These are phyloP conservation scores for Syritta pipiens DNA, from an alignment of 2,888 invertebrate species.

Conservation along the genomic window DNA sequence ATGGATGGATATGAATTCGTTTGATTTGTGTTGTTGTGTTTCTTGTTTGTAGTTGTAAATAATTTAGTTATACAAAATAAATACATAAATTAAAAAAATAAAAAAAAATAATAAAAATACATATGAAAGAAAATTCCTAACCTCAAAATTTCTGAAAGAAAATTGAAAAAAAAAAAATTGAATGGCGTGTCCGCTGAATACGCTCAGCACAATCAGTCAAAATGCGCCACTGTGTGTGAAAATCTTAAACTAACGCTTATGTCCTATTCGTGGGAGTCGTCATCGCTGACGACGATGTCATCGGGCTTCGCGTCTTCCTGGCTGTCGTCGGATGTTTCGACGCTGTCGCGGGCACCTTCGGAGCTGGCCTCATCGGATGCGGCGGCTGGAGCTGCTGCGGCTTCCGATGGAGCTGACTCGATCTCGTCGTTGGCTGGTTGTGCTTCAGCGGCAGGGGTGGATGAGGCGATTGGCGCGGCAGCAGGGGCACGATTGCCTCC, in stretches of 20 bases:
- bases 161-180: conserved; percentile 40
- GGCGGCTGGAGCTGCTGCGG: too few relatives aligned
- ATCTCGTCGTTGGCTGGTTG: conserved; percentile 40
- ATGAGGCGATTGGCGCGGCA: conserved; percentile 30
- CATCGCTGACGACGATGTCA: conserved; percentile 77
- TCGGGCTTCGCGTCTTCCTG: conserved; percentile 75
- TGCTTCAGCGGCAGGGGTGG: conserved; percentile 22
- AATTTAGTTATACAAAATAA: conserved; percentile 70
- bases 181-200: conserved; percentile 60
- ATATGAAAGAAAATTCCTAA: conserved; percentile 53
- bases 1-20: conserved; percentile 50
- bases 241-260: conserved; percentile 52
- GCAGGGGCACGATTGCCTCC: conserved; percentile 73
- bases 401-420: conserved; percentile 56
- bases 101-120: conserved; percentile 29
- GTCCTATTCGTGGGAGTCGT: conserved; percentile 69
- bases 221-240: conserved; percentile 69
- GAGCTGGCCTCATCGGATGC: conserved; percentile 60
- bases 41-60: conserved; percentile 32
- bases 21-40: conserved; percentile 26
- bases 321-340: conserved; percentile 72
- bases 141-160: conserved; percentile 52
- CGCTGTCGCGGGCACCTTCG: conserved; percentile 74
- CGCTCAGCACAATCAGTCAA: conserved; percentile 71
- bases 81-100: conserved; percentile 69